A percentile compares a stretch with the other conserved stretches of the same genome.
Evolutionary conservation across 2,797 vertebrate species (phyloP).

Genomic region (Smutsia gigantea): DNA sequence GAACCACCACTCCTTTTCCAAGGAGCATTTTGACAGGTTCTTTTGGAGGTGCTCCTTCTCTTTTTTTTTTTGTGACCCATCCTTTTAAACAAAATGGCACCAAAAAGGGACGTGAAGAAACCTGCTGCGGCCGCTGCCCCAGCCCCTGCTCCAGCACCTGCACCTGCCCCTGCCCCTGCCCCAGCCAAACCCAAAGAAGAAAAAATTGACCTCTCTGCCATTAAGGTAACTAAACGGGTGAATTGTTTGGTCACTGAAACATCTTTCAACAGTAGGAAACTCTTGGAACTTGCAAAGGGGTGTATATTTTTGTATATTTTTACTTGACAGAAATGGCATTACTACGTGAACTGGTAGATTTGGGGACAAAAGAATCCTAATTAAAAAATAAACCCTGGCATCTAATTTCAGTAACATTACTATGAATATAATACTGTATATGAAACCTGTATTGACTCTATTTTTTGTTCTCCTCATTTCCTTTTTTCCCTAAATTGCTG

Average conservation of each 20-base stretch:
- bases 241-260: slow-evolving; percentile 75
- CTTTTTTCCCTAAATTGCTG: background rate
- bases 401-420: slow-evolving; percentile 17
- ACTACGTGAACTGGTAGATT: background rate
- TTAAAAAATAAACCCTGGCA: background rate
- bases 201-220: slow-evolving; percentile 88
- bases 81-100: slow-evolving; percentile 88
- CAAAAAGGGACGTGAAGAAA: slow-evolving; percentile 92
- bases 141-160: slow-evolving; percentile 77
- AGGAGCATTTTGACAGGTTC: slow-evolving; percentile 82
- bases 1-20: slow-evolving; percentile 82
- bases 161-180: slow-evolving; percentile 83
- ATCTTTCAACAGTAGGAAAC: slow-evolving; percentile 33
- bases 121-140: slow-evolving; percentile 81
- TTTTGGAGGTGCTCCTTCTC: slow-evolving; percentile 67
- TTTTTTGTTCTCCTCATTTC: background rate
- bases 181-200: slow-evolving; percentile 88
- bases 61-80: slow-evolving; percentile 75
- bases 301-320: slow-evolving; percentile 19
- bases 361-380: background rate
- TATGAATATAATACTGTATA: background rate
- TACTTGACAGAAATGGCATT: background rate
- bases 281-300: background rate
- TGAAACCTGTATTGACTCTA: background rate
- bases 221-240: slow-evolving; percentile 87